Conservation (phyloP, 92 coral and sea anemone species). For the Muricea muricata region DNA sequence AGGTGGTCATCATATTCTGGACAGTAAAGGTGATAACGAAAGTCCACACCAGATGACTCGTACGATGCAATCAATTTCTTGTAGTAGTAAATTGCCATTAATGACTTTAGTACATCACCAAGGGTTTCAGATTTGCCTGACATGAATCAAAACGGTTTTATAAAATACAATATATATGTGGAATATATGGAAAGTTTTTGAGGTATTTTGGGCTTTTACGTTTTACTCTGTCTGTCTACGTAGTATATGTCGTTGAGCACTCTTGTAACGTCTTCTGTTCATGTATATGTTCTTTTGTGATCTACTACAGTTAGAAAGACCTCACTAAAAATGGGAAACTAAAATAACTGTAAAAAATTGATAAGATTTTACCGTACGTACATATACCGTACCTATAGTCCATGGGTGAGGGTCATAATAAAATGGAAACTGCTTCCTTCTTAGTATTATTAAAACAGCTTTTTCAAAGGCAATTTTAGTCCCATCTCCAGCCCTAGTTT, state of each 20-base stretch:
- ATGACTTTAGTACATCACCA: slow-evolving; percentile 65
- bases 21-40: not conserved
- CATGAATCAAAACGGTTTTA: not conserved
- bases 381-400: slow-evolving; percentile 13
- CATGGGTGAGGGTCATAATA: slow-evolving; percentile 15
- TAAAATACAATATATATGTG: not conserved
- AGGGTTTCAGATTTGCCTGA: slow-evolving; percentile 65
- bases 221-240: no score
- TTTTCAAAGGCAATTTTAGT: not conserved
- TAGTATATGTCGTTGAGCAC: no score
- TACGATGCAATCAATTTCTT: slow-evolving; percentile 25
- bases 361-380: no score
- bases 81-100: slow-evolving; percentile 67
- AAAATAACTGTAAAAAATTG: not conserved
- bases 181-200: not conserved
- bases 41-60: slow-evolving; percentile 48
- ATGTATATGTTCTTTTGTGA: no score
- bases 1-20: not conserved
- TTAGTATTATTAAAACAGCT: not conserved
- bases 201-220: no score
- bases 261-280: no score
- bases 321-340: no score
- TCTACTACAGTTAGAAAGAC: no score
- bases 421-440: slow-evolving; percentile 19
- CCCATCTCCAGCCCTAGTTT: not conserved